phyloP scores from a whole-genome alignment of 2,888 invertebrate species.

The Lasioglossum calceatum region DNA sequence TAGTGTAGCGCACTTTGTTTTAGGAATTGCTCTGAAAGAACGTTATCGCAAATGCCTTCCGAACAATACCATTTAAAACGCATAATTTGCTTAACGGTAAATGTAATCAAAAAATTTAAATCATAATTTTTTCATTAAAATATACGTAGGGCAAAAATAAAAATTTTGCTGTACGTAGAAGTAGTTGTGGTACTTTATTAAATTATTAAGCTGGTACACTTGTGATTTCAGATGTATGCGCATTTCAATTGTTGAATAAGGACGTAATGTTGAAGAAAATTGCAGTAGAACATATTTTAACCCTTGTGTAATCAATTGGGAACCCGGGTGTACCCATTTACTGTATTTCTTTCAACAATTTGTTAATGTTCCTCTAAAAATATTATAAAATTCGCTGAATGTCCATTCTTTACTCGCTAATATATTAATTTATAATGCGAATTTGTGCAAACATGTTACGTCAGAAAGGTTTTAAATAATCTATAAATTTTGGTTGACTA shows the following conservation, averaged over 20 bases:
- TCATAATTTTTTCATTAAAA: neutral
- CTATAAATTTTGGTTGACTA: too few relatives aligned
- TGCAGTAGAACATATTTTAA: neutral
- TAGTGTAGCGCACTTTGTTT: slow-evolving; percentile 32
- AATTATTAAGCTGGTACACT: neutral
- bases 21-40: neutral
- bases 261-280: neutral
- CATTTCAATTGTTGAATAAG: neutral
- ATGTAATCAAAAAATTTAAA: neutral
- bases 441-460: too few relatives aligned
- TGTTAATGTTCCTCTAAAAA: too few relatives aligned
- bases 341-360: too few relatives aligned
- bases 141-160: neutral
- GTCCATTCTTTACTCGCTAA: too few relatives aligned
- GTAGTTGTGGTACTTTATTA: neutral
- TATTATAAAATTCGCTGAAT: too few relatives aligned
- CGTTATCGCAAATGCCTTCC: neutral
- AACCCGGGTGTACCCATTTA: too few relatives aligned
- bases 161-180: neutral
- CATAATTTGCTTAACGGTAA: neutral
- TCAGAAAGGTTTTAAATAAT: too few relatives aligned
- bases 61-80: too few relatives aligned
- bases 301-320: too few relatives aligned
- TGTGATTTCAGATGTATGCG: neutral
- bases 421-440: too few relatives aligned